Evolutionary conservation across 2,888 invertebrate species (phyloP).

Genomic region (Spodoptera exigua): DNA sequence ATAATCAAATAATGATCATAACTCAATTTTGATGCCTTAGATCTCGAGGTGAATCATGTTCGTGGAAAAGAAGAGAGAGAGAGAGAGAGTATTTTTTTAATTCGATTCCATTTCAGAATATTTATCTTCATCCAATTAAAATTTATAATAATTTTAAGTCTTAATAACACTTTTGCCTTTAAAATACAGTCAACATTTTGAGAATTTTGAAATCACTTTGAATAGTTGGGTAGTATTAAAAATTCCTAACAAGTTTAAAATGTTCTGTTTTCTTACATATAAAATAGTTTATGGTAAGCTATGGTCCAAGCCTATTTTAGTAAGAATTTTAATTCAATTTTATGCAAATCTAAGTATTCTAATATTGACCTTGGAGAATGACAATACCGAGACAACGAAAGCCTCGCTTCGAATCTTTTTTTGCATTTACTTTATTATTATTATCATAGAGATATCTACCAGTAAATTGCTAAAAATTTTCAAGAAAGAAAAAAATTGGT

Average conservation of each 20-base stretch:
- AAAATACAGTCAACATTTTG: conserved; percentile 12
- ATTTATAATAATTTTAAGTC: conserved; percentile 7
- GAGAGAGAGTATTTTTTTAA: too few relatives aligned
- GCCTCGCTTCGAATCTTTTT: background rate
- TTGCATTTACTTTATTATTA: too few relatives aligned
- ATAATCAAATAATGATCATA: too few relatives aligned
- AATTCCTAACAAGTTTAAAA: conserved; percentile 58
- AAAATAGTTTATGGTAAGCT: conserved; percentile 64
- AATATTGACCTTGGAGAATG: conserved; percentile 27
- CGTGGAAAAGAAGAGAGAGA: too few relatives aligned
- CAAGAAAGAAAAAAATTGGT: background rate
- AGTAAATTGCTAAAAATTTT: too few relatives aligned
- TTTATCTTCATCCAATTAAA: too few relatives aligned
- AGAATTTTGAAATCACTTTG: conserved; percentile 27
- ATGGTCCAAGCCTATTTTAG: conserved; percentile 35
- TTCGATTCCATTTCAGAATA: too few relatives aligned
- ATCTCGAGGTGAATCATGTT: too few relatives aligned
- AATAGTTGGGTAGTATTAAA: conserved; percentile 43
- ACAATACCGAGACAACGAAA: background rate
- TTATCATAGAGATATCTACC: too few relatives aligned
- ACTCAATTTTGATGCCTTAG: too few relatives aligned
- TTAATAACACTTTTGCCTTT: background rate
- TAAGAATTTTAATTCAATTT: conserved; percentile 72
- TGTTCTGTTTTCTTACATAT: conserved; percentile 69
- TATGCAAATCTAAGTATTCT: conserved; percentile 66